Base-by-base conservation (phyloP, 2,888 invertebrate species). In the Hesperia comma region DNA sequence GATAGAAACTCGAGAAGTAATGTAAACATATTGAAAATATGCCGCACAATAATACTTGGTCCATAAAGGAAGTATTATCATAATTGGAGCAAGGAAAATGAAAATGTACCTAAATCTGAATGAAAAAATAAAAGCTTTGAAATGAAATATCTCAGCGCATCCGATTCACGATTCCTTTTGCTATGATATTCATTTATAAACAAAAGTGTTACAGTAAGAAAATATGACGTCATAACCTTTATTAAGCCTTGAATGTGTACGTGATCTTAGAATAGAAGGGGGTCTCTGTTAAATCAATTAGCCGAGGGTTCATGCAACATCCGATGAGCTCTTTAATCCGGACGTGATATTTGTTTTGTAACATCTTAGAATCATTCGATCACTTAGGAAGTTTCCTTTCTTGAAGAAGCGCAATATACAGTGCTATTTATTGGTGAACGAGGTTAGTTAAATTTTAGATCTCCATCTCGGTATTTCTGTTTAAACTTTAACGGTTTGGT, bases 341-440 rank as follows among this genome's bases (percentile, higher is more conserved):
- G 32, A 53, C 64, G 51, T 64, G 64, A 53, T 58, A 32, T 64
- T 64, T 64, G 58, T 58, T 57, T 53, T 58, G 32, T n/a, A 64
- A 51, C 57, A 12, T 58, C 17, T 57, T 57, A 56, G 63, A 57
- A 40, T 49, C 21, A 49, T 49, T 63, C 53, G n/a, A 53, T 41
- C 58, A 40, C 51, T 61, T n/a, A 57, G 40, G 51, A 43, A 53
- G 40, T 57, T 63, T 49, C 26, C 56, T 57, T 8, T 40, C 15
- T 19, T 8, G 40, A 46, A 46, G 32, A 51, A 41, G 14, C 12
- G 26, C 54, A 26, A 62, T 62, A 17, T 32, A 62, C 54, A 17
- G 7, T 41, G 54, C 14, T 12, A 54, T 41, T 43, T 49, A 56
- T 56, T 40, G 37, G 12, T 37, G 21, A 40, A 57, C 17, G 26